Evolutionary conservation across 2,888 invertebrate genomes (phyloP), one percentile per base, ranked within the genome.

Genomic region (Macrosiphum euphorbiae): DNA sequence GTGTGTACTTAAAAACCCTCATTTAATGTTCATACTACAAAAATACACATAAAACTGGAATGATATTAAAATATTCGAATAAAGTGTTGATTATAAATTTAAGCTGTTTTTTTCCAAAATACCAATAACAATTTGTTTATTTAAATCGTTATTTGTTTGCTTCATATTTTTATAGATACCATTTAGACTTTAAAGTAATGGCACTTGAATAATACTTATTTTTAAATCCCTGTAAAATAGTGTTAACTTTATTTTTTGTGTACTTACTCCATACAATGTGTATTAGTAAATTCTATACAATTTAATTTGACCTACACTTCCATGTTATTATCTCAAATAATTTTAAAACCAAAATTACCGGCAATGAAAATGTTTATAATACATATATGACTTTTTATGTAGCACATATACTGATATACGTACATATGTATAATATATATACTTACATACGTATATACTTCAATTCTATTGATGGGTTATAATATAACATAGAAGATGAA

Each of bases 11-110:
- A 28, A 89, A 52, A 35, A 1, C 26, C 35, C 16, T 44, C 44
- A 26, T 89, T 89, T 44, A 89, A 61, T 44, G 41, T 88, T 58
- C 16, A 41, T 41, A n/a, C 58, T 26, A 58, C 41, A 11, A 88
- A 41, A 58, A 88, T 61, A 44, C 44, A 16, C 28, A 61, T 44
- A 61, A 44, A 52, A 88, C 88, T 16, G 61, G 61, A 89, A 88
- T 13, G 41, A 41, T 20, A 58, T 24, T 61, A 28, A 44, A 61
- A 61, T 89, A 61, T 89, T 89, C 10, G 16, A 61, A 61, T 44
- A 44, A 44, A 89, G 89, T 61, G 89, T 89, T 89, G 44, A 55
- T 61, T n/a, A 61, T 44, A 89, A 24, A 89, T 61, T 50, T 87
- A 35, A 78, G 35, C 35, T 7, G 35, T 78, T 78, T 78, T 78